Base-by-base conservation (phyloP, 1,140 invertebrate species). In the Philotrypesis tridentata region DNA sequence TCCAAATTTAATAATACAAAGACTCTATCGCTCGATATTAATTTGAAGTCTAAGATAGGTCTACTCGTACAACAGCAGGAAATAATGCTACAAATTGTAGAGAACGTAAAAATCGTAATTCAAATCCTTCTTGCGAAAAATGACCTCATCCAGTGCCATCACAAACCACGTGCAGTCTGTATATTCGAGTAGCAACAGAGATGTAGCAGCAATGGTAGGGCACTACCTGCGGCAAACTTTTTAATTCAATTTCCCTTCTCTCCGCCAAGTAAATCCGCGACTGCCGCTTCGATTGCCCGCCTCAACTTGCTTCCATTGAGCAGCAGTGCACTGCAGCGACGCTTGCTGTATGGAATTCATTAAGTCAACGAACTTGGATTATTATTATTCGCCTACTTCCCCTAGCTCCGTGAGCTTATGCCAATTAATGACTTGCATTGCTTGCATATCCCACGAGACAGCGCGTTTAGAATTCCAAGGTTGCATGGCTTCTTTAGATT, bases 221-320 rank as follows among this genome's bases (percentile, higher is more conserved):
- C 17, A 6, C 14, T 17, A 55, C 48, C 48, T n/a, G 48, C 17
- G 48, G 48, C 21, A 68, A 68, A 68, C 67, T 68, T 68, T 68
- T 68, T 31, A 68, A 68, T 68, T 68, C 25, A 68, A 68, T 68
- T 68, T 68, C 67, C 63, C 31, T 68, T 31, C 27, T 29, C 33
- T 55, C 23, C 27, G 25, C 63, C 12, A 29, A 68, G 67, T 68
- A 27, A 68, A 68, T 68, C 67, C 21, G 67, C 29, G 31, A 68
- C 67, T 68, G 29, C 27, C 29, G 17, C 29, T 27, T 68, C 67
- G 29, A 68, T 68, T 68, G 67, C 17, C 67, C 21, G 48, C 48
- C 21, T 55, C 48, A 55, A 55, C 48, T 55, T 55, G 21, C 48
- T 21, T 17, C 17, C 48, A n/a, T 55, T n/a, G n/a, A n/a, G 2